These are phyloP conservation scores for Hiodon alosoides DNA, from an alignment of 2,113 vertebrate species.

Conservation along the genomic window DNA sequence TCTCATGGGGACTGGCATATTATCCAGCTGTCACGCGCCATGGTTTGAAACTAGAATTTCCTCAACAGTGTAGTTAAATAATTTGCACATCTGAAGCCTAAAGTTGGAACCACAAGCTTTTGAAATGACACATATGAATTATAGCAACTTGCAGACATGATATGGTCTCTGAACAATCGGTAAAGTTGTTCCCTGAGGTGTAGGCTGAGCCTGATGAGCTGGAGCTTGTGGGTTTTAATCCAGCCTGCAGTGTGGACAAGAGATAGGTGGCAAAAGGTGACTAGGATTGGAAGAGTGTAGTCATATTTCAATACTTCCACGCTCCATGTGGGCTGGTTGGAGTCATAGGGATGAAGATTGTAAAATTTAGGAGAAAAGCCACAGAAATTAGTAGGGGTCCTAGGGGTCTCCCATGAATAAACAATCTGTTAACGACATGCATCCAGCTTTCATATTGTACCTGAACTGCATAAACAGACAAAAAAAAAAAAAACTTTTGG, in stretches of 20 bases:
- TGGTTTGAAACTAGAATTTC: conserved; percentile 77
- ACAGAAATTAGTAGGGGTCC: conserved; percentile 43
- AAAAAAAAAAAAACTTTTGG: conserved; percentile 11
- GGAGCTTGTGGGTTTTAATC: too few relatives aligned
- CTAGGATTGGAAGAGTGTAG: too few relatives aligned
- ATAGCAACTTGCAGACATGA: background rate
- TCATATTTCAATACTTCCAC: too few relatives aligned
- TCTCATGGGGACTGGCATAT: conserved; percentile 70
- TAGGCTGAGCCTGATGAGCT: too few relatives aligned
- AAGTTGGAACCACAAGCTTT: conserved; percentile 1
- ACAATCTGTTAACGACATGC: conserved; percentile 53
- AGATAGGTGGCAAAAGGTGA: too few relatives aligned
- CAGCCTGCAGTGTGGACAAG: too few relatives aligned
- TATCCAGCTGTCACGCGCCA: conserved; percentile 52
- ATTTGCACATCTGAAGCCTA: conserved; percentile 68
- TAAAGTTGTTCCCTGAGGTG: too few relatives aligned
- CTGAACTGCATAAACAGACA: conserved; percentile 5
- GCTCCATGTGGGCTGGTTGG: too few relatives aligned
- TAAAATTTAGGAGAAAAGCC: too few relatives aligned
- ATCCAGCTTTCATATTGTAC: conserved; percentile 42
- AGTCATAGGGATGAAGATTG: too few relatives aligned
- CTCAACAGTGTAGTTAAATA: conserved; percentile 59
- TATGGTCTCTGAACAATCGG: background rate
- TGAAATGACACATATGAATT: conserved; percentile 6
- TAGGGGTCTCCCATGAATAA: conserved; percentile 65